These are phyloP conservation scores for Discoglossus pictus DNA, from an alignment of 2,797 vertebrate genomes.

Conservation along the genomic window DNA sequence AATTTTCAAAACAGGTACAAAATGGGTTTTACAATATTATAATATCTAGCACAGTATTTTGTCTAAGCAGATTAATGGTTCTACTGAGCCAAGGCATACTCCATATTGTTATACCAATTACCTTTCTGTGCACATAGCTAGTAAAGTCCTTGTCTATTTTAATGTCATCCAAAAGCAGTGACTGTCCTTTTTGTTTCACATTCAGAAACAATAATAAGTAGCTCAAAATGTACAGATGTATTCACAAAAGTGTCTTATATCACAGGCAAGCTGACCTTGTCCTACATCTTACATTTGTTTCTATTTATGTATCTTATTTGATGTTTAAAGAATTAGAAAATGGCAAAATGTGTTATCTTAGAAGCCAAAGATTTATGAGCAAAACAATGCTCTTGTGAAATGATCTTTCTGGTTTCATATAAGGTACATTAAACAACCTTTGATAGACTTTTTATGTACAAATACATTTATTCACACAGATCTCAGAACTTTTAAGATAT, in stretches of 20 bases:
- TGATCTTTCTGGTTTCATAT: constrained; percentile 32
- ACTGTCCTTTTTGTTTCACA: constrained; percentile 35
- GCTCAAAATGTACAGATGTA: constrained; percentile 35
- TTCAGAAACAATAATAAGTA: constrained; percentile 11
- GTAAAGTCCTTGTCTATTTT: constrained; percentile 4
- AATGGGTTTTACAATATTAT: neutral
- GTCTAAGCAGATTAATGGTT: neutral
- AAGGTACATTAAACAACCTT: constrained; percentile 36
- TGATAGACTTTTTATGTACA: constrained; percentile 34
- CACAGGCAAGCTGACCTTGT: constrained; percentile 30
- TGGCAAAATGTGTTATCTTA: constrained; percentile 20
- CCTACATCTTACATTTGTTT: neutral
- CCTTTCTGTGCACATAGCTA: constrained; percentile 1
- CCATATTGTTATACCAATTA: neutral
- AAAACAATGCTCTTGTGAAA: constrained; percentile 40
- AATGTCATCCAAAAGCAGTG: constrained; percentile 10
- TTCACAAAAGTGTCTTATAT: constrained; percentile 19
- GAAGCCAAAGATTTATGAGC: constrained; percentile 11
- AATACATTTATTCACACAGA: constrained; percentile 25
- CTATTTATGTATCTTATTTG: constrained; percentile 35
- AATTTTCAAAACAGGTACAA: constrained; percentile 8
- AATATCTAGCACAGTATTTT: neutral
- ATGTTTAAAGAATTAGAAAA: constrained; percentile 38
- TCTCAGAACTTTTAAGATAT: constrained; percentile 40
- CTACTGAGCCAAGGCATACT: no score